Base-by-base conservation (phyloP, 2,888 invertebrate species). In the Chalcis sispes region DNA sequence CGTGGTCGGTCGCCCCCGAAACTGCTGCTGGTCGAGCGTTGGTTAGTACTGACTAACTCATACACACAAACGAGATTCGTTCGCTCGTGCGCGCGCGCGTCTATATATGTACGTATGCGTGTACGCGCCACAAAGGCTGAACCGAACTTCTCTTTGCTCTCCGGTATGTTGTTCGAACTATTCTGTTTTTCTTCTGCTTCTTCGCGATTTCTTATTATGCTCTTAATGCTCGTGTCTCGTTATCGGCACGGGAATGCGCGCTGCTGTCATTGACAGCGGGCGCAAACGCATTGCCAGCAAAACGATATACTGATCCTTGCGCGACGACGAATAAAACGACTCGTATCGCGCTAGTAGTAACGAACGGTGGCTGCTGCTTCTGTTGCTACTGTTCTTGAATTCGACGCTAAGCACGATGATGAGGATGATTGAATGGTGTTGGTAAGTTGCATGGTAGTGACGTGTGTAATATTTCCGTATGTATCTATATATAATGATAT, bases 231-330 rank as follows among this genome's bases (percentile, higher is more conserved):
- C 54, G 67, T 0, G 36, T 4, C 36, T 36, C 36, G 36, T 50
- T 32, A 54, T 62, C 42, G 29, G 8, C 36, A 5, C 20, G 27
- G 2, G 40, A 18, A 48, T 27, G 23, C 54, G 25, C 46, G 42
- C 25, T 42, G 54, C 71, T 72, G 75, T 75, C 71, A 75, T 75
- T 62, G 71, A 61, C 71, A 72, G 75, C 75, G 56, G 61, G 42
- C 62, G 58, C 64, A 62, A 48, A 42, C 54, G 32, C 75, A 64
- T 62, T 50, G 42, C 58, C 23, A 42, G 40, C 23, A 29, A 15
- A 48, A 23, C 58, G 13, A n/a, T n/a, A 27, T 23, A 23, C 20
- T 42, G 25, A 25, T 29, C 13, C 46, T 20, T 13, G 40, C 7
- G 42, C 2, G 15, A 13, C 42, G 13, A 4, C 13, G 20, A 69